Evolutionary conservation across 2,797 vertebrate species (phyloP).

Genomic region (Enteromius unitaeniatus): DNA sequence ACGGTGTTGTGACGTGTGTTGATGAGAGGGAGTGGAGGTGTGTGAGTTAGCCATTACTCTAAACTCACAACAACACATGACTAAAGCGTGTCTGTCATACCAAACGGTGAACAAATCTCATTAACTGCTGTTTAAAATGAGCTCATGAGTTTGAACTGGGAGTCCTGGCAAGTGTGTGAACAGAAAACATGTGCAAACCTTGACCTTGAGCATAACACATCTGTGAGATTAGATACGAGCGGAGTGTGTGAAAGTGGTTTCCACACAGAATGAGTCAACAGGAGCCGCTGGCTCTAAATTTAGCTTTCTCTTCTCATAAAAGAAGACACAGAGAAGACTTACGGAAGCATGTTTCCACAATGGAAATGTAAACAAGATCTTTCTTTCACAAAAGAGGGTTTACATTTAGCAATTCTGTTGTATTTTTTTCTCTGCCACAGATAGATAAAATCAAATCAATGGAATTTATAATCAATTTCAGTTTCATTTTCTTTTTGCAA

Average conservation of each 20-base stretch:
- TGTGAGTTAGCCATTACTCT: constrained; percentile 39
- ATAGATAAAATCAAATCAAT: not conserved
- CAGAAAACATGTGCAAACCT: not conserved
- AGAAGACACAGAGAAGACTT: not conserved
- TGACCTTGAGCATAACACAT: constrained; percentile 20
- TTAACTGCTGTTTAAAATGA: constrained; percentile 28
- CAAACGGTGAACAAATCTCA: not conserved
- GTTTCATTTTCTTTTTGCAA: not conserved
- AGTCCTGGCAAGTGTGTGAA: not conserved
- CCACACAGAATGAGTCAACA: constrained; percentile 10
- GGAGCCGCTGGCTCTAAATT: not conserved
- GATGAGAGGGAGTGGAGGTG: constrained; percentile 11
- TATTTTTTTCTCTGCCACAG: not conserved
- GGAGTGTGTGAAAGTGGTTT: not conserved
- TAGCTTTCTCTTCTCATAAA: not conserved
- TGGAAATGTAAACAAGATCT: not conserved
- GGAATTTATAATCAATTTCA: not conserved
- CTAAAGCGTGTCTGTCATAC: not conserved
- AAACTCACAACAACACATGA: constrained; percentile 19
- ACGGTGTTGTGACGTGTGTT: not conserved
- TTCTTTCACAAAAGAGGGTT: not conserved
- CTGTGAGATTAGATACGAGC: constrained; percentile 45
- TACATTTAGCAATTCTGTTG: not conserved
- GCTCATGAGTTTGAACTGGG: not conserved
- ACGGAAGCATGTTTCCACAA: not conserved